Base-by-base conservation (phyloP, 2,113 vertebrate species). In the Ancistrus triradiatus region DNA sequence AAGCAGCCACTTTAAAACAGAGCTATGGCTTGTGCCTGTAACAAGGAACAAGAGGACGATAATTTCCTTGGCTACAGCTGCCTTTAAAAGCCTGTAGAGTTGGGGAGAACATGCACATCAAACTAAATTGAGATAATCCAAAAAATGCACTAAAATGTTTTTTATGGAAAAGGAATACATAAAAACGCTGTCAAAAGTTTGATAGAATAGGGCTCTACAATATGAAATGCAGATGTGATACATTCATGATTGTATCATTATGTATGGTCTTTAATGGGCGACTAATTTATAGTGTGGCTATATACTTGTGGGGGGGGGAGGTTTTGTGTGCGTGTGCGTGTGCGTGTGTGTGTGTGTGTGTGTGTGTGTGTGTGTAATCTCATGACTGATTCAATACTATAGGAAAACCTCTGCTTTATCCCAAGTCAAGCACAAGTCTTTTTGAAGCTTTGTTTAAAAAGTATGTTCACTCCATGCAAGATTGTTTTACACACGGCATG, bases 361-460 rank as follows among this genome's bases (percentile, higher is more conserved):
- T 47, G 24, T 11, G 19, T 71, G 35, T 31, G 49, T 38, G 17
- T 37, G 7, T 51, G 13, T 46, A 24, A 33, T 14, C 19, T 59
- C 59, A 51, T 21, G 37, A 57, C 42, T 53, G 57, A 60, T 55
- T 53, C 31, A 53, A 15, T 33, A 27, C 48, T 69, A 47, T n/a
- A 51, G 24, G 42, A 28, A 35, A 72, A 53, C 50, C 56, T 68
- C 27, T 22, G 47, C 61, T 65, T 17, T 50, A n/a, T n/a, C n/a
- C n/a, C n/a, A n/a, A n/a, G n/a, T n/a, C n/a, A n/a, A n/a, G n/a
- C 53, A 61, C 38, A 63, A 28, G 46, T 59, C 55, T 44, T 55
- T 75, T 69, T 67, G 59, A 69, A 70, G 63, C 62, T 77, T 70
- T 77, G 74, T 80, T 74, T 55, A 67, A 78, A 76, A 78, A 70